Conservation (phyloP, 2,113 vertebrate genomes). For the Malurus melanocephalus region DNA sequence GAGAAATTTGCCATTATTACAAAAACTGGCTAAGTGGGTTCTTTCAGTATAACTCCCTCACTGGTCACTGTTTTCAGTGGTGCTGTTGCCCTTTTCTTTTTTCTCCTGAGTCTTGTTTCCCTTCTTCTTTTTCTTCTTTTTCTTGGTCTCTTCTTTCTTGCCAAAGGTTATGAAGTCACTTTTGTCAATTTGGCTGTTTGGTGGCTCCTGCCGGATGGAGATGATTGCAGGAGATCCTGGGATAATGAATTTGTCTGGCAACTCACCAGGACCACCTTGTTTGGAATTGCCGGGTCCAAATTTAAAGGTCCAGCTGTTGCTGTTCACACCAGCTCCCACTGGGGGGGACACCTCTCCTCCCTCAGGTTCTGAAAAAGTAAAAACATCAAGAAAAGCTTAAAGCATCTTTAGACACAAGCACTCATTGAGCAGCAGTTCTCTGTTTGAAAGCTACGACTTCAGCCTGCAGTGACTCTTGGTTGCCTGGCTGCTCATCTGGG, state of each 20-base stretch:
- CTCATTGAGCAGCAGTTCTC: neutral
- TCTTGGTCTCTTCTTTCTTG: slow-evolving; percentile 97
- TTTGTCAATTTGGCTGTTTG: slow-evolving; percentile 91
- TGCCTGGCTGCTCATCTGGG: neutral
- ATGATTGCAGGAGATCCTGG: slow-evolving; percentile 97
- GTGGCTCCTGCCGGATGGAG: slow-evolving; percentile 95
- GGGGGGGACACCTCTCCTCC: slow-evolving; percentile 95
- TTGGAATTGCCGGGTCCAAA: slow-evolving; percentile 91
- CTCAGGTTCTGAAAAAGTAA: slow-evolving; percentile 85
- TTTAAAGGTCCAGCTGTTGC: slow-evolving; percentile 99
- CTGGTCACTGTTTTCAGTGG: slow-evolving; percentile 90
- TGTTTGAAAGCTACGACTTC: neutral
- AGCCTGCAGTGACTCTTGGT: neutral
- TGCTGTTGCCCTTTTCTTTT: slow-evolving; percentile 92
- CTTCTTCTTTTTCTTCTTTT: slow-evolving; percentile 99
- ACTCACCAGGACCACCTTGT: slow-evolving; percentile 93
- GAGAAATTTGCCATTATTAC: slow-evolving; percentile 76
- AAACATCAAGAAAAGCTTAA: slow-evolving; percentile 30
- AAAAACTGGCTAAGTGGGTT: slow-evolving; percentile 79
- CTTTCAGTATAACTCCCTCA: slow-evolving; percentile 73
- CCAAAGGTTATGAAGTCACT: slow-evolving; percentile 97
- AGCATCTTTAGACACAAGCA: neutral
- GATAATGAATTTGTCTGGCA: slow-evolving; percentile 98
- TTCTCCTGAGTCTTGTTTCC: slow-evolving; percentile 92
- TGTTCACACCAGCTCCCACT: slow-evolving; percentile 94